Base-by-base conservation (phyloP, 2,797 vertebrate genomes). In the Melanotaenia nigrans region DNA sequence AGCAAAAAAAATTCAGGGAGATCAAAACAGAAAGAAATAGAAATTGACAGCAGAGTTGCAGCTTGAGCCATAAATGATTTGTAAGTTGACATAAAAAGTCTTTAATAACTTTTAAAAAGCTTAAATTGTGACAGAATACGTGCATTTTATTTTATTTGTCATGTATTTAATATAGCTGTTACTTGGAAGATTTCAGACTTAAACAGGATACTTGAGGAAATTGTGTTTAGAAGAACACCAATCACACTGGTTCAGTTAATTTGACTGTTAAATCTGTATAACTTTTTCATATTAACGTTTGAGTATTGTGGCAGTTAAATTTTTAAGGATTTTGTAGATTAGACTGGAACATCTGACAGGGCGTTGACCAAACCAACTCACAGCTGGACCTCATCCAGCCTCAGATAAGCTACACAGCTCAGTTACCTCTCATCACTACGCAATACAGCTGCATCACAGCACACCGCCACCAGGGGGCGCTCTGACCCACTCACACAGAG, bases 391-490 rank as follows among this genome's bases (percentile, higher is more conserved):
- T 30, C 14, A 74, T 92, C 85, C 86, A 89, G 89, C 85, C 92
- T 93, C 91, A 90, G 88, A 94, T 95, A 95, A 95, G 93, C 94
- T 95, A 94, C 90, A 91, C 89, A 91, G 89, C 92, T 92, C 91
- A 91, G 89, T 93, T 94, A 95, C 93, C 93, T 95, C 94, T 94
- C 89, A 90, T 93, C 93, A 92, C 89, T 89, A 93, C 93, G 94
- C 93, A 95, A 94, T 94, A 94, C 90, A 79, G 85, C 92, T 87
- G 90, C 90, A 85, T 73, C 84, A 90, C 86, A 76, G 66, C 86
- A 78, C 75, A 56, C 73, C 87, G 68, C 86, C 89, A 85, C 86
- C 86, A 25, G 85, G 84, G 79, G 83, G 86, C 75, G 70, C 87
- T 68, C 75, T 66, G 80, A 36, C 38, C 70, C 75, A 73, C 84